These are phyloP conservation scores for Diaperis boleti DNA, from an alignment of 2,888 invertebrate genomes.

Conservation along the genomic window DNA sequence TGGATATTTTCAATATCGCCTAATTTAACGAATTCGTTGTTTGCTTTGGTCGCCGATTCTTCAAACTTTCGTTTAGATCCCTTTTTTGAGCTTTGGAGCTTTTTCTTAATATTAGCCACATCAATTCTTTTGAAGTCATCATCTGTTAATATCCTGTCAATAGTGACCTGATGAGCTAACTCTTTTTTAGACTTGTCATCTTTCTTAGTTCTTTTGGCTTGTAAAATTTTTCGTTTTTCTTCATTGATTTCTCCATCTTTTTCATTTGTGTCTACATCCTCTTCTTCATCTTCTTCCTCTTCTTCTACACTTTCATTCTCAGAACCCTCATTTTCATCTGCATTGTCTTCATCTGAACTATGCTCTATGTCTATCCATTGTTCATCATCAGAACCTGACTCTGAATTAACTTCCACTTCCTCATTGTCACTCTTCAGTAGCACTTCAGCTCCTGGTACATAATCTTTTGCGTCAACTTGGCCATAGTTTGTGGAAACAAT, in stretches of 20 bases:
- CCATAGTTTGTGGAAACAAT: constrained; percentile 84
- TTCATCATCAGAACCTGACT: constrained; percentile 67
- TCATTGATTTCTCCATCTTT: constrained; percentile 38
- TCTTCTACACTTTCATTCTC: too few relatives aligned
- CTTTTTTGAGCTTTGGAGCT: constrained; percentile 74
- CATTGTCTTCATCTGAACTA: constrained; percentile 70
- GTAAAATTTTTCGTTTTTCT: constrained; percentile 49
- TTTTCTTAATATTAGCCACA: constrained; percentile 83
- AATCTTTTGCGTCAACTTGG: constrained; percentile 81
- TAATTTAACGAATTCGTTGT: constrained; percentile 82
- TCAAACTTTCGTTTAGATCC: constrained; percentile 70
- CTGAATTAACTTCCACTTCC: constrained; percentile 62
- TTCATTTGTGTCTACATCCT: constrained; percentile 47
- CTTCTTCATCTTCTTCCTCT: constrained; percentile 49
- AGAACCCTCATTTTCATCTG: constrained; percentile 63
- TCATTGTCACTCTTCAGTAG: constrained; percentile 69
- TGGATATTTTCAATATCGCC: constrained; percentile 94
- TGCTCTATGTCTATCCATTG: constrained; percentile 73
- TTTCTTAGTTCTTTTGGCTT: constrained; percentile 44
- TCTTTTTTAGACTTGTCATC: constrained; percentile 62
- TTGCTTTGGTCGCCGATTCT: constrained; percentile 69
- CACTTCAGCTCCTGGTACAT: constrained; percentile 92
- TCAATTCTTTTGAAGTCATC: constrained; percentile 94
- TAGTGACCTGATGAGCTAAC: constrained; percentile 71
- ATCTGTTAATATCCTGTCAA: constrained; percentile 84